Evolutionary conservation across 2,888 invertebrate genomes (phyloP).

Genomic region (Cepaea hortensis): DNA sequence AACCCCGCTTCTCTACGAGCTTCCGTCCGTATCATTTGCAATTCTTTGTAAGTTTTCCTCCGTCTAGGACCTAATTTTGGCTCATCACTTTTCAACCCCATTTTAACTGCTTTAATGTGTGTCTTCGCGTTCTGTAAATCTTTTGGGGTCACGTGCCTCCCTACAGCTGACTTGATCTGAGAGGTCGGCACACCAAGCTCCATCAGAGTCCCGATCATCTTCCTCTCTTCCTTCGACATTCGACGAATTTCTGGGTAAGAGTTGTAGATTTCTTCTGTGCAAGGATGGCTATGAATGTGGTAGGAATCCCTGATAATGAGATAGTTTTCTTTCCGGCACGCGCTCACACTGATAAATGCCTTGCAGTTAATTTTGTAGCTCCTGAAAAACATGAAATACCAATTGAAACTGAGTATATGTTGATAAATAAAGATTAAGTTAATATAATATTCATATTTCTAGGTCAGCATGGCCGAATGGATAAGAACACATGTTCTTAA

Average conservation of each 20-base stretch:
- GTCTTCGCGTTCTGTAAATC: constrained; percentile 47
- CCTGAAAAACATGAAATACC: constrained; percentile 23
- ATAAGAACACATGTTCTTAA: no score
- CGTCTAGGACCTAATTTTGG: constrained; percentile 12
- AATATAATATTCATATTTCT: no score
- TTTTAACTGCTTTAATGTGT: constrained; percentile 46
- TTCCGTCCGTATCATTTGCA: constrained; percentile 10
- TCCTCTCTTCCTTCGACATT: constrained; percentile 48
- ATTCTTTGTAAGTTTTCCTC: constrained; percentile 33
- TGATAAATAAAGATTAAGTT: no score
- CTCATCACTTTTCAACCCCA: constrained; percentile 41
- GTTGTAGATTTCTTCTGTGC: constrained; percentile 48
- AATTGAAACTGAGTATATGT: no score
- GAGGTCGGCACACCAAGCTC: constrained; percentile 44
- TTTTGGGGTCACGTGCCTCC: constrained; percentile 44
- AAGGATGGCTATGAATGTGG: constrained; percentile 45
- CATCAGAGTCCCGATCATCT: constrained; percentile 43
- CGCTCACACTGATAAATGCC: constrained; percentile 47
- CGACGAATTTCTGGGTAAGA: constrained; percentile 46
- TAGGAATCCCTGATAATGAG: constrained; percentile 46
- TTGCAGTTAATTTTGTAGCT: constrained; percentile 49
- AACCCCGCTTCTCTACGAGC: constrained; percentile 12
- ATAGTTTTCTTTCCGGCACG: constrained; percentile 46
- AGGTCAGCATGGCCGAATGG: no score
- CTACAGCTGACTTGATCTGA: constrained; percentile 46